A percentile compares a stretch with the other conserved stretches of the same genome.
These are phyloP conservation scores for Antheraea mylitta DNA, from an alignment of 1,140 invertebrate species.

Conservation along the genomic window DNA sequence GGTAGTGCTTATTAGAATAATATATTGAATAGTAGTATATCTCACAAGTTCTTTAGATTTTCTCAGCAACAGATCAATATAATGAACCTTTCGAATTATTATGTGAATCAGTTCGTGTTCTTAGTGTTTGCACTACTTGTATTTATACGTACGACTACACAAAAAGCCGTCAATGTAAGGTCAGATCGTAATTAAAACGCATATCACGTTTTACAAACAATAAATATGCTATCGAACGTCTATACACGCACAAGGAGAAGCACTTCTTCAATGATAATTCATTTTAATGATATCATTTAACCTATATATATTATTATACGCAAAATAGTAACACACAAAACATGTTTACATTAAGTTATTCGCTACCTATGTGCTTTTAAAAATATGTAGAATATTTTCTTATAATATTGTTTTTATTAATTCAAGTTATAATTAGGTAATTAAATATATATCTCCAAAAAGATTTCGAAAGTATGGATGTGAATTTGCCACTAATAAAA, in stretches of 20 bases:
- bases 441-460: too few relatives aligned
- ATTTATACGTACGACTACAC: neutral
- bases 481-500: too few relatives aligned
- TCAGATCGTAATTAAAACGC: neutral
- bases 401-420: too few relatives aligned
- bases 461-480: too few relatives aligned
- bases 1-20: neutral
- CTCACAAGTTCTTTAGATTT: neutral
- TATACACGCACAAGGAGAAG: neutral
- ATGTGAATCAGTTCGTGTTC: neutral
- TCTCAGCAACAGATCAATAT: neutral
- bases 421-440: too few relatives aligned
- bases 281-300: neutral
- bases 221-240: neutral
- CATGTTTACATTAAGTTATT: neutral
- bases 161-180: neutral
- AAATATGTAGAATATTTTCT: too few relatives aligned
- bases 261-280: neutral
- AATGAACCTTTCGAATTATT: neutral
- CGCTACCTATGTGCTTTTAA: too few relatives aligned
- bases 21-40: neutral
- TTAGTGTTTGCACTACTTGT: neutral
- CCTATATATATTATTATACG: neutral
- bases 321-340: neutral
- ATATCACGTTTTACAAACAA: neutral